A percentile compares a stretch with the other conserved stretches of the same genome.
phyloP scores from a whole-genome alignment of 2,797 vertebrate genomes.

The Enteromius afrohamiltoni region DNA sequence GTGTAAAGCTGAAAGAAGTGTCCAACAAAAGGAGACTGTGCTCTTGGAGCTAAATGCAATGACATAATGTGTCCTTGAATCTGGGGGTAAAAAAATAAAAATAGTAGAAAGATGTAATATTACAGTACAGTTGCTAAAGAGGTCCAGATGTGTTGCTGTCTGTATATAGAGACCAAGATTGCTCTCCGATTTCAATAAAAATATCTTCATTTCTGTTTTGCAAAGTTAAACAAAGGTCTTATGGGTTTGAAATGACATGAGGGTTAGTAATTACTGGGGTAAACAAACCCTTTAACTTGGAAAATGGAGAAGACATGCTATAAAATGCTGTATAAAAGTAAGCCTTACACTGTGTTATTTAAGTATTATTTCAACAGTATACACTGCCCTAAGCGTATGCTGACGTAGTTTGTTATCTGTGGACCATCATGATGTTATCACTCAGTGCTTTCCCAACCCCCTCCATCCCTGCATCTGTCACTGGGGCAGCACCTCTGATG shows the following conservation, averaged over 20 bases:
- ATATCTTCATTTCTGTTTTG: too few species aligned
- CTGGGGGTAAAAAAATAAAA: neutral
- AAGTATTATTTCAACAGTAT: neutral
- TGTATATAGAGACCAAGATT: too few species aligned
- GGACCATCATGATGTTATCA: neutral
- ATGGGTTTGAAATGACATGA: too few species aligned
- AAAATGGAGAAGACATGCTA: too few species aligned
- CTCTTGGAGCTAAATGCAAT: conserved; percentile 43
- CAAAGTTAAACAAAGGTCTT: too few species aligned
- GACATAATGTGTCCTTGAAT: conserved; percentile 16
- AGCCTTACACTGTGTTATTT: neutral
- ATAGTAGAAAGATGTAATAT: too few species aligned
- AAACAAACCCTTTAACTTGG: too few species aligned
- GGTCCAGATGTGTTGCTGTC: neutral
- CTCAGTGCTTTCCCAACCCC: neutral
- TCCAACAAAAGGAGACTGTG: conserved; percentile 36
- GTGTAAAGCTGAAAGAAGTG: conserved; percentile 23
- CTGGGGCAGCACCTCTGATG: neutral
- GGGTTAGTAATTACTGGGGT: too few species aligned
- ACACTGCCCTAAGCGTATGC: too few species aligned
- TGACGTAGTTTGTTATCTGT: neutral
- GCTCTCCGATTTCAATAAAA: too few species aligned
- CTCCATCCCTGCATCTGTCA: conserved; percentile 9
- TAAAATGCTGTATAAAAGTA: neutral
- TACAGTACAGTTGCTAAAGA: neutral